Conservation (phyloP, 2,888 invertebrate genomes). For the Rhimphoctona megacephalus region DNA sequence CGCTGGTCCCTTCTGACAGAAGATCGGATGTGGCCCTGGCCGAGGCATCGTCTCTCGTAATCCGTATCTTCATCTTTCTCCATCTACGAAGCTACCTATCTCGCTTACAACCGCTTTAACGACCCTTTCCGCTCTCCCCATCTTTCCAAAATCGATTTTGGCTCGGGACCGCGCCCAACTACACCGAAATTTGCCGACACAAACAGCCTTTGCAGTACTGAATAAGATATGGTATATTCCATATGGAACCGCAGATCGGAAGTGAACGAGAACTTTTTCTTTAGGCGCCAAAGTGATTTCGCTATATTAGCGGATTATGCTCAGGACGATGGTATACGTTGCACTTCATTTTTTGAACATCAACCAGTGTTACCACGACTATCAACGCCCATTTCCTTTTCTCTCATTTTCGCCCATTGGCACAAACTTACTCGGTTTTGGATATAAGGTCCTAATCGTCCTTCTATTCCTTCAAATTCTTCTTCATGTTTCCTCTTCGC, state of each 20-base stretch:
- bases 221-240: not conserved
- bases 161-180: constrained; percentile 82
- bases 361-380: no score
- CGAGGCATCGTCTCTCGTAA: constrained; percentile 73
- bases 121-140: constrained; percentile 56
- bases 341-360: no score
- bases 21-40: constrained; percentile 76
- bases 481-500: not conserved
- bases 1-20: constrained; percentile 77
- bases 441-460: no score
- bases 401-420: no score
- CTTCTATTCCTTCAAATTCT: not conserved
- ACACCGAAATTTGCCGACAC: constrained; percentile 23
- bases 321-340: no score
- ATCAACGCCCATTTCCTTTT: no score
- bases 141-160: constrained; percentile 84
- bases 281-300: not conserved
- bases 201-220: constrained; percentile 30
- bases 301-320: not conserved
- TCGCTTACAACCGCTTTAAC: constrained; percentile 69
- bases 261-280: not conserved
- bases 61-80: constrained; percentile 80
- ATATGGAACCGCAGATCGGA: not conserved
- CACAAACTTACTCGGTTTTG: no score
- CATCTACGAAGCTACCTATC: constrained; percentile 63